Base-by-base conservation (phyloP, 2,797 vertebrate genomes). In the Labroides dimidiatus region DNA sequence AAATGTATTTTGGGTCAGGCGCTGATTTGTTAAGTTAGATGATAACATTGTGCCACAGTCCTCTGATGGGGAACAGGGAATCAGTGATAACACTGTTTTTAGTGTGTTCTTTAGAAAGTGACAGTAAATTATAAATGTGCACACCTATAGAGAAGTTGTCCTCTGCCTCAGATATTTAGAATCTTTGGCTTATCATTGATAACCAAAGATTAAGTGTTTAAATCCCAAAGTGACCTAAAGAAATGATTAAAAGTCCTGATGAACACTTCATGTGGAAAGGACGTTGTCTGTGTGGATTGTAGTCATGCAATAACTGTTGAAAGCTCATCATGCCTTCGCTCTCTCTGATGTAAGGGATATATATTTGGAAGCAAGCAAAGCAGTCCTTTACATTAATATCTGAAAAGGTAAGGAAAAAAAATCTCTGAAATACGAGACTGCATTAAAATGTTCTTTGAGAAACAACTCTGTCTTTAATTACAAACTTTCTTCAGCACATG, bases 341-440 rank as follows among this genome's bases (percentile, higher is more conserved):
- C 51, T 81, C 77, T 84, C 90, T 86, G 91, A 90, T 89, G 92
- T 92, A 90, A 88, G 90, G 87, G 86, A 88, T 78, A 86, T 89
- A 88, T 88, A 89, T 91, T 78, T 91, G 90, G 85, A 89, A 84
- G 92, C 88, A 94, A 95, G 95, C 95, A 89, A 93, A 95, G 94
- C 50, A 92, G 91, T 93, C 72, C 63, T 82, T 81, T 93, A 93
- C 85, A 89, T 91, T 87, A 90, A 90, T 93, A 94, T 92, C 82
- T 85, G 88, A 90, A 95, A 95, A 93, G 88, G 87, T 69, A 94
- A 87, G 61, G 74, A 85, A 81, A 82, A n/a, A 83, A 78, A 85
- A 79, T 54, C 76, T 74, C 80, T 84, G 81, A 90, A 89, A 84
- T 72, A 80, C 86, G 85, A 88, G 79, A 87, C 87, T 84, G 91